Conservation (phyloP, 2,888 invertebrate genomes). For the Lasioglossum lativentre region DNA sequence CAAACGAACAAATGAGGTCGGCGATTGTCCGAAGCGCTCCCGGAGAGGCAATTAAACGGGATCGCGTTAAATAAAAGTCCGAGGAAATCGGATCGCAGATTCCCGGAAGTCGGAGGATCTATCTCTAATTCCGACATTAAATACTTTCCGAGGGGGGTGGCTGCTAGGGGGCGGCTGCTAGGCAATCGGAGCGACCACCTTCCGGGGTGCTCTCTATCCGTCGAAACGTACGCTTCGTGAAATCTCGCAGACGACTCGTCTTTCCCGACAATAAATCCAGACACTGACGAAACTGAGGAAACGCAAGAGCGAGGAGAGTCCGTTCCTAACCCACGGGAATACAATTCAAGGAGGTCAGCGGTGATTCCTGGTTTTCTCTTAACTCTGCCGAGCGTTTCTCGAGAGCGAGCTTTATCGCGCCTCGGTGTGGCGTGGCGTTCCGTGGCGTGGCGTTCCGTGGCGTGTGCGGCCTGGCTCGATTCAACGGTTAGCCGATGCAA, state of each 20-base stretch:
- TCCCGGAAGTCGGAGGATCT: not conserved
- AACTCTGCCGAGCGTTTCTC: conserved; percentile 21
- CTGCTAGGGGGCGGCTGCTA: too few relatives aligned
- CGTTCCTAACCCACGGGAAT: conserved; percentile 24
- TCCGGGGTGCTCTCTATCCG: not conserved
- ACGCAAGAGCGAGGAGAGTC: not conserved
- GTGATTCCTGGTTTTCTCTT: conserved; percentile 38
- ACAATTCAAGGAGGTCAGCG: conserved; percentile 43
- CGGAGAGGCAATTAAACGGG: not conserved
- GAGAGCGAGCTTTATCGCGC: conserved; percentile 50
- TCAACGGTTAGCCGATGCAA: conserved; percentile 62
- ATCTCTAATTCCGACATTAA: not conserved
- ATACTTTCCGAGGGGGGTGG: not conserved
- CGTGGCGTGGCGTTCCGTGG: conserved; percentile 14
- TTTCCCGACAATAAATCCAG: conserved; percentile 38
- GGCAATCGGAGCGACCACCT: not conserved
- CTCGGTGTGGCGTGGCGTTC: not conserved
- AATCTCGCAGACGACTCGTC: conserved; percentile 20
- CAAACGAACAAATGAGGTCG: not conserved
- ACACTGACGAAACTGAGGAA: conserved; percentile 38
- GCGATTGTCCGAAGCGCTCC: not conserved
- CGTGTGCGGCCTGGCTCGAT: conserved; percentile 50
- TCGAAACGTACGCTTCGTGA: conserved; percentile 10
- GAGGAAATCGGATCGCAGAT: not conserved
- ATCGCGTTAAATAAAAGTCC: not conserved